A percentile compares a stretch with the other conserved stretches of the same genome.
phyloP scores from a whole-genome alignment of 1,140 invertebrate species.

The Tribolium castaneum region DNA sequence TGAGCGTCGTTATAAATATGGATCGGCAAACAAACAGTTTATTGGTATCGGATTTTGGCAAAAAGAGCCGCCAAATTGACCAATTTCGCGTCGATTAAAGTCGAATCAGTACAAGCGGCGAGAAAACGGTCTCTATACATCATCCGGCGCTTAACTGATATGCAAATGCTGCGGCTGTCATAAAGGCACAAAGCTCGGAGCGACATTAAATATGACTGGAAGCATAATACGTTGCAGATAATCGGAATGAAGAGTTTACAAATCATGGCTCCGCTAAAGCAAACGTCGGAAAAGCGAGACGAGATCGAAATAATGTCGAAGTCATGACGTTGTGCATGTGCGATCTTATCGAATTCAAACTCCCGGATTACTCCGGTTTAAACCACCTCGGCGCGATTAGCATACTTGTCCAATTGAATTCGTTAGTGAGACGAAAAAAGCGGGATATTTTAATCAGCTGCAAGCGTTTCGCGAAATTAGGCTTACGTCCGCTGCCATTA shows the following conservation, averaged over 20 bases:
- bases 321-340: background rate
- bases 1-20: background rate
- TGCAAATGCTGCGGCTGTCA: conserved; percentile 23
- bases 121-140: conserved; percentile 3
- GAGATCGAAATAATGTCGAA: conserved; percentile 26
- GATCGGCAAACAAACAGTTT: background rate
- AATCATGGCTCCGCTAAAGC: conserved; percentile 1
- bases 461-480: background rate
- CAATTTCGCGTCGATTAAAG: conserved; percentile 21
- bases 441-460: background rate
- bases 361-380: background rate
- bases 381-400: background rate
- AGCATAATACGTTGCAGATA: conserved; percentile 21
- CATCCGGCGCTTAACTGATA: conserved; percentile 29
- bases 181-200: conserved; percentile 12
- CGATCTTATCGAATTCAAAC: conserved; percentile 14
- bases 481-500: conserved; percentile 2
- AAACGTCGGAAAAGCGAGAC: conserved; percentile 11
- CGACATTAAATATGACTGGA: conserved; percentile 21
- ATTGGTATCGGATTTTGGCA: background rate
- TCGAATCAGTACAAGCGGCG: background rate
- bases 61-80: background rate
- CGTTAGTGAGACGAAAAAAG: conserved; percentile 7
- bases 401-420: conserved; percentile 21
- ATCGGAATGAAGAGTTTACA: conserved; percentile 30